Conservation (phyloP, 2,113 vertebrate genomes). For the Coregonus clupeaformis region DNA sequence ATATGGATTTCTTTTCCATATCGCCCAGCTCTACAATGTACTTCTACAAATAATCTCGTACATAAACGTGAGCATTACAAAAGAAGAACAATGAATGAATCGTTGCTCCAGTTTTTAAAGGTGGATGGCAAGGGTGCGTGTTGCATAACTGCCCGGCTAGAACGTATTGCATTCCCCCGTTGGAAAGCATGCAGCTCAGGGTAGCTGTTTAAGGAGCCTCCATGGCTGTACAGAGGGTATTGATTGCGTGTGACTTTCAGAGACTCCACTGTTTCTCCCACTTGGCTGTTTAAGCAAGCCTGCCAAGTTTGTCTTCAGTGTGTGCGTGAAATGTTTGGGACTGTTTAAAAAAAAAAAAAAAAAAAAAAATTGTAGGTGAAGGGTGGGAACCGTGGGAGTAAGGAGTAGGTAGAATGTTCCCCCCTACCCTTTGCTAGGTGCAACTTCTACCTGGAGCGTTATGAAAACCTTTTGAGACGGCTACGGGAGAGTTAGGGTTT, state of each 20-base stretch:
- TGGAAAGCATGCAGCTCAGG: background rate
- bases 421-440: too few relatives aligned
- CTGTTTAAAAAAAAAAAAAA: too few relatives aligned
- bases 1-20: too few relatives aligned
- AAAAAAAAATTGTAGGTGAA: background rate
- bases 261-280: background rate
- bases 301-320: background rate
- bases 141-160: constrained; percentile 1
- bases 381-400: too few relatives aligned
- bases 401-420: background rate
- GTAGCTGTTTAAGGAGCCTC: background rate
- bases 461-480: too few relatives aligned
- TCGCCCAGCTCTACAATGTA: too few relatives aligned
- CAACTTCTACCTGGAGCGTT: too few relatives aligned
- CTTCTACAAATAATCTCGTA: too few relatives aligned
- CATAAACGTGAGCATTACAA: too few relatives aligned
- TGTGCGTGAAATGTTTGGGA: background rate
- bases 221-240: background rate
- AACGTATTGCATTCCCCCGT: background rate
- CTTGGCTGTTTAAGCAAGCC: constrained; percentile 3
- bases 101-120: background rate
- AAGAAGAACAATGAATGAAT: too few relatives aligned
- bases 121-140: background rate
- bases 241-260: constrained; percentile 5
- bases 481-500: too few relatives aligned